Conservation (phyloP, 2,797 vertebrate genomes). For the Artibeus jamaicensis region DNA sequence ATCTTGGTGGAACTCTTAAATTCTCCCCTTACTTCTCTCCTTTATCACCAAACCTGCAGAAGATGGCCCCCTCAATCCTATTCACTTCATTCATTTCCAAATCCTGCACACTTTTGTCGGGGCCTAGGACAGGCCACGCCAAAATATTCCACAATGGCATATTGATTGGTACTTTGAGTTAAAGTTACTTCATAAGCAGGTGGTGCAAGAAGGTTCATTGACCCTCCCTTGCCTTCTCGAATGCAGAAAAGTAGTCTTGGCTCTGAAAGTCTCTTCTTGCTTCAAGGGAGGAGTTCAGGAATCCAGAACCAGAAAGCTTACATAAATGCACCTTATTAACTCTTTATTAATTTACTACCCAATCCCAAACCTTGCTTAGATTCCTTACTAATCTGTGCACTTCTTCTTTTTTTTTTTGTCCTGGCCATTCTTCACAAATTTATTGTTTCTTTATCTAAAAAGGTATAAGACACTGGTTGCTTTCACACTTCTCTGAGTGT, state of each 20-base stretch:
- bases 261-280: neutral
- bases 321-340: neutral
- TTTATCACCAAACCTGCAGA: neutral
- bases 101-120: too few relatives aligned
- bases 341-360: neutral
- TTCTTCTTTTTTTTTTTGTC: neutral
- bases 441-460: neutral
- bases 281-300: neutral
- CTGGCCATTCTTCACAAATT: neutral
- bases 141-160: neutral
- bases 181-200: neutral
- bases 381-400: neutral
- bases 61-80: neutral
- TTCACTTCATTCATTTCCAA: neutral
- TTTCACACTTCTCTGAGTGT: neutral
- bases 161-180: neutral
- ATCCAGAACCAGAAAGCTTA: neutral
- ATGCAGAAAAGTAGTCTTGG: neutral
- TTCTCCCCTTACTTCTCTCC: neutral
- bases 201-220: neutral
- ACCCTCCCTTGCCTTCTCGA: neutral
- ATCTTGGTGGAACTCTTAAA: neutral
- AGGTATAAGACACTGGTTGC: neutral
- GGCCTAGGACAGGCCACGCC: neutral
- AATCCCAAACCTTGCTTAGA: neutral